A percentile compares a stretch with the other conserved stretches of the same genome.
phyloP scores from a whole-genome alignment of 2,797 vertebrate species.

The Poeciliopsis presidionis region DNA sequence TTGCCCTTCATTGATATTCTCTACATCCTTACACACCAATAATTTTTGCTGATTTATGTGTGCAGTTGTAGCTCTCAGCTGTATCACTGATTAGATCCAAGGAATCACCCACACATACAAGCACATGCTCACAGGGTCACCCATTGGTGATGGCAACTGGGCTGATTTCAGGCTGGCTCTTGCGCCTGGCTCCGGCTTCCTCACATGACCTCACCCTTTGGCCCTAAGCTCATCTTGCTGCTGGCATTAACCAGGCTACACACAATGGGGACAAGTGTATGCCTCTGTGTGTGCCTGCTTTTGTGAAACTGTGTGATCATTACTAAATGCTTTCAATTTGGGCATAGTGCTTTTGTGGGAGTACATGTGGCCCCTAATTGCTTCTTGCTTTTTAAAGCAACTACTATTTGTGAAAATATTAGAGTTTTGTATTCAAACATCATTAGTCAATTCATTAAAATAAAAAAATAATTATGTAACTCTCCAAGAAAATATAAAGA shows the following conservation, averaged over 20 bases:
- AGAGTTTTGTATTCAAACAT: neutral
- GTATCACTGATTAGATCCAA: slow-evolving; percentile 20
- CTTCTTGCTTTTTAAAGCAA: neutral
- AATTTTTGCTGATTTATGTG: neutral
- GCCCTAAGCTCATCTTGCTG: slow-evolving; percentile 42
- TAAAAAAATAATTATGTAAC: neutral
- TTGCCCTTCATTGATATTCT: slow-evolving; percentile 9
- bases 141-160: slow-evolving; percentile 30
- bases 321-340: slow-evolving; percentile 30
- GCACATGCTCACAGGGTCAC: slow-evolving; percentile 15
- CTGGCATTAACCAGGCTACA: slow-evolving; percentile 49
- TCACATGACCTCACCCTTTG: slow-evolving; percentile 75
- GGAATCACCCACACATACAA: slow-evolving; percentile 22
- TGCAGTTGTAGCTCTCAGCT: slow-evolving; percentile 7
- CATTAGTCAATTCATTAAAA: neutral
- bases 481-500: neutral
- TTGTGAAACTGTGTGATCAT: slow-evolving; percentile 36
- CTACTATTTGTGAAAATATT: neutral
- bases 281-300: slow-evolving; percentile 19
- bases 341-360: slow-evolving; percentile 19
- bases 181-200: slow-evolving; percentile 73
- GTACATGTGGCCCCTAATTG: slow-evolving; percentile 3
- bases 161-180: slow-evolving; percentile 50
- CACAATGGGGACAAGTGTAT: slow-evolving; percentile 68
- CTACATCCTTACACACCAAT: neutral